These are phyloP conservation scores for Lepus oiostolus DNA, from an alignment of 2,797 vertebrate genomes.

Conservation along the genomic window DNA sequence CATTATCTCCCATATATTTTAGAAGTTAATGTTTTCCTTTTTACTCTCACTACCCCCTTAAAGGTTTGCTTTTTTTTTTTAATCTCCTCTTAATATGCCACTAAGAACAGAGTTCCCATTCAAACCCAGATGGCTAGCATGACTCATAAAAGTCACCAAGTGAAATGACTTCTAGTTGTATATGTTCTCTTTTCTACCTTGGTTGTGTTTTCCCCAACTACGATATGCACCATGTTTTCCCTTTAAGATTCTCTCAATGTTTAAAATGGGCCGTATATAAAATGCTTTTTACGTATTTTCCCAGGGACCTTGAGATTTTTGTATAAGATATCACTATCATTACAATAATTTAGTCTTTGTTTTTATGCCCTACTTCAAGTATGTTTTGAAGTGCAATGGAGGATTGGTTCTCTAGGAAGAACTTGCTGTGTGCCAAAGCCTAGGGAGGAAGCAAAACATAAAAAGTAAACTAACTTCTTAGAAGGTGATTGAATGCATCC, in stretches of 20 bases:
- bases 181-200: constrained; percentile 49
- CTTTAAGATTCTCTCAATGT: constrained; percentile 45
- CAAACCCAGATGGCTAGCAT: constrained; percentile 65
- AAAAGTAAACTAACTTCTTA: constrained; percentile 68
- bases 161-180: constrained; percentile 61
- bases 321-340: constrained; percentile 18
- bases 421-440: constrained; percentile 63
- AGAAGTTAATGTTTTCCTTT: constrained; percentile 79
- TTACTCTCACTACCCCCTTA: constrained; percentile 44
- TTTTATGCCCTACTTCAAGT: constrained; percentile 52
- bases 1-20: constrained; percentile 77
- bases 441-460: not conserved
- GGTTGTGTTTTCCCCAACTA: constrained; percentile 35
- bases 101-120: constrained; percentile 64
- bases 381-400: constrained; percentile 43
- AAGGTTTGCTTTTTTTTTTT: constrained; percentile 70
- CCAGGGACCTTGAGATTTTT: constrained; percentile 59
- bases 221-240: constrained; percentile 30
- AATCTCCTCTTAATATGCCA: constrained; percentile 56
- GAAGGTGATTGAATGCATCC: constrained; percentile 37
- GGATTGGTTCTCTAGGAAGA: constrained; percentile 53
- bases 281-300: constrained; percentile 58
- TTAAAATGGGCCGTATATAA: not conserved
- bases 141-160: constrained; percentile 67
- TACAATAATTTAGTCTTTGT: constrained; percentile 60